Conservation (phyloP, 2,113 vertebrate genomes). For the Nibea albiflora region DNA sequence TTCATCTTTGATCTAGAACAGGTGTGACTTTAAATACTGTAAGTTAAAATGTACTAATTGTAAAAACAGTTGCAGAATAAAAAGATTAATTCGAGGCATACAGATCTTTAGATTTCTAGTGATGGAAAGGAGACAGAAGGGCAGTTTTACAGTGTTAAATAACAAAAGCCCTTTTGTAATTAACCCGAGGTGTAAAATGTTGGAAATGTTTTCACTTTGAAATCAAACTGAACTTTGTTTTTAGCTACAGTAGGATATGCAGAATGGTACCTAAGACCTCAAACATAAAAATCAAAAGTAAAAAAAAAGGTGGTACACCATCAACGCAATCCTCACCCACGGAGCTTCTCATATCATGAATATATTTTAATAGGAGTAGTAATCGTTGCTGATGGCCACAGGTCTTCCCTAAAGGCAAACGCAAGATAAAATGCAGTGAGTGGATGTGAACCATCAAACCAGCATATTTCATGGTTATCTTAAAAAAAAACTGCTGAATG, state of each 20-base stretch:
- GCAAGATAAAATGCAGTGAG: neutral
- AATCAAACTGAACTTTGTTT: neutral
- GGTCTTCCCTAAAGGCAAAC: neutral
- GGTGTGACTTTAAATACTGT: neutral
- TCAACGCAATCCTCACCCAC: neutral
- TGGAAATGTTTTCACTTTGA: neutral
- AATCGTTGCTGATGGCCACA: neutral
- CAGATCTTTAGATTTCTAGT: neutral
- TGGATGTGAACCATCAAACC: neutral
- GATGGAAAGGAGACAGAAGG: too few species aligned
- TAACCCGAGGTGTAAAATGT: neutral
- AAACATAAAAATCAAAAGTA: neutral
- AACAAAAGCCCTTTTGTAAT: neutral
- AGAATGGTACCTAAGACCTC: neutral
- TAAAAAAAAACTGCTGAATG: neutral
- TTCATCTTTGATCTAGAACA: neutral
- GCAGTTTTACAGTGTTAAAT: neutral
- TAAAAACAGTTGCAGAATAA: too few species aligned
- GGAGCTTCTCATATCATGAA: constrained; percentile 5
- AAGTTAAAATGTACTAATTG: neutral
- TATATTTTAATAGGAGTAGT: neutral
- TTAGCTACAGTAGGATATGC: neutral
- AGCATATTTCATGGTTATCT: neutral
- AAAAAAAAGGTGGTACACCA: neutral
- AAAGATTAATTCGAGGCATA: neutral